A percentile compares a stretch with the other conserved stretches of the same genome.
phyloP scores from a whole-genome alignment of 2,113 vertebrate species.

The Toxotes chatareus region DNA sequence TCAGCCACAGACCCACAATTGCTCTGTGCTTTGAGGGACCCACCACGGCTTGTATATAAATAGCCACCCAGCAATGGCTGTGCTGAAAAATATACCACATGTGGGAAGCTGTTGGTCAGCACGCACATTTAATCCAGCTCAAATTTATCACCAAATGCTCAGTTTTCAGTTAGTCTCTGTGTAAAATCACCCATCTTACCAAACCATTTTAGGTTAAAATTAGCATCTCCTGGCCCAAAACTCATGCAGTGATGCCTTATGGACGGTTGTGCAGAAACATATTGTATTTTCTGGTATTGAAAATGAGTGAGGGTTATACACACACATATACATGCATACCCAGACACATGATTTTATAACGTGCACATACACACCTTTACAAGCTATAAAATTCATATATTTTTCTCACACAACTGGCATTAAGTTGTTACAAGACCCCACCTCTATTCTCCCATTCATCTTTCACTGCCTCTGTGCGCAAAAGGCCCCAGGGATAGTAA shows the following conservation, averaged over 20 bases:
- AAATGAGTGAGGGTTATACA: not conserved
- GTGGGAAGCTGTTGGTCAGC: constrained; percentile 22
- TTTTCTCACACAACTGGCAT: constrained; percentile 20
- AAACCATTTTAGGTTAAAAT: not conserved
- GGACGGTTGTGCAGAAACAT: not conserved
- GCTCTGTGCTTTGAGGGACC: constrained; percentile 51
- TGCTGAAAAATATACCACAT: constrained; percentile 44
- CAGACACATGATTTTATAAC: not conserved
- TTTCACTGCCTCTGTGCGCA: constrained; percentile 33
- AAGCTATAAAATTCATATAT: not conserved
- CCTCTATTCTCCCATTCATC: constrained; percentile 23
- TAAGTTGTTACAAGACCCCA: constrained; percentile 3
- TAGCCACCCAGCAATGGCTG: constrained; percentile 42
- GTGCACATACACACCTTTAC: constrained; percentile 1
- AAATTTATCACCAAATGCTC: constrained; percentile 13
- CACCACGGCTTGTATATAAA: constrained; percentile 65
- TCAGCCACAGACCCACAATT: constrained; percentile 52
- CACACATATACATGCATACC: not conserved
- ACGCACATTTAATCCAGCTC: not conserved
- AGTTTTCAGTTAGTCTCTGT: not conserved
- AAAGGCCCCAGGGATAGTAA: not conserved
- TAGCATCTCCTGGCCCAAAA: not conserved
- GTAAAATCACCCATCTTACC: not conserved
- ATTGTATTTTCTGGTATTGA: not conserved
- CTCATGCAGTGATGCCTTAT: not conserved